A percentile compares a stretch with the other conserved stretches of the same genome.
Evolutionary conservation across 37 sponge, comb jelly and placozoan genomes (phyloP).

Genomic region (Chondrosia reniformis): DNA sequence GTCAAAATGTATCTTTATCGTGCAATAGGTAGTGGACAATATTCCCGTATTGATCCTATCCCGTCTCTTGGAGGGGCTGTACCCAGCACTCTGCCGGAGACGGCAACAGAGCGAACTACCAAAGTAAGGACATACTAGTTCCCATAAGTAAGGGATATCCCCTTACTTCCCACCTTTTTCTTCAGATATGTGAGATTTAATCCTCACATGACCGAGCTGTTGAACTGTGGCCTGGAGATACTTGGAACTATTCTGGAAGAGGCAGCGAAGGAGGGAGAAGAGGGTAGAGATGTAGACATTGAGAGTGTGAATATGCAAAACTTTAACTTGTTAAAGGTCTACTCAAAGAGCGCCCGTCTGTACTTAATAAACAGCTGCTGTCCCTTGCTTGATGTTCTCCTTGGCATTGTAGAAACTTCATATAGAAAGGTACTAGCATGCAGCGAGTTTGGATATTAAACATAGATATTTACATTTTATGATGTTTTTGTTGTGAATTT

Average conservation of each 20-base stretch:
- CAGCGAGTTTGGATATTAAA: too few relatives aligned
- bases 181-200: slow-evolving; percentile 13
- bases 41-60: neutral
- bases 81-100: slow-evolving; percentile 1
- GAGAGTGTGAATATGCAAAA: neutral
- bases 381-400: slow-evolving; percentile 1
- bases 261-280: neutral
- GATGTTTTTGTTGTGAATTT: too few relatives aligned
- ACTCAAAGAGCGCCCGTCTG: neutral
- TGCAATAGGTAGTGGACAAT: neutral
- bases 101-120: neutral
- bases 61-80: neutral
- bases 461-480: too few relatives aligned
- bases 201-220: neutral
- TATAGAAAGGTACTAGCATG: too few relatives aligned
- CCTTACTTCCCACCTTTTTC: neutral
- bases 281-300: neutral
- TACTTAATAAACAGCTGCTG: neutral
- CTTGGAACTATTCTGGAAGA: neutral
- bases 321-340: neutral
- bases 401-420: slow-evolving; percentile 1
- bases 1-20: neutral
- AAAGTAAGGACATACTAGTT: slow-evolving; percentile 4
- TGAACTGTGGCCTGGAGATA: neutral
- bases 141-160: too few relatives aligned